Conservation (phyloP, 2,113 vertebrate genomes). For the Cephalophus harveyi region DNA sequence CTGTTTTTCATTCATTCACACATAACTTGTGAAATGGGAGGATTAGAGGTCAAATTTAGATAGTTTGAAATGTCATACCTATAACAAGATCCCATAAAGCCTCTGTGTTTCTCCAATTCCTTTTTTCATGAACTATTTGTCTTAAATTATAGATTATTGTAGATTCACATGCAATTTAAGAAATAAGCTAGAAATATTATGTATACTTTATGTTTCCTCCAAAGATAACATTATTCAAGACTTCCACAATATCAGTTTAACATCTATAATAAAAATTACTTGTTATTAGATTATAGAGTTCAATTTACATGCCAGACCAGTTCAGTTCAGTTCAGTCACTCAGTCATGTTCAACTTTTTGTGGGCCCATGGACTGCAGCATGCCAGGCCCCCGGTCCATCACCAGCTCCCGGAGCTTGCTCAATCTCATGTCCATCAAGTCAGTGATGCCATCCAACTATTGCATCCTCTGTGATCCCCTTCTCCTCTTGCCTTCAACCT, state of each 20-base stretch:
- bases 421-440: not conserved
- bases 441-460: not conserved
- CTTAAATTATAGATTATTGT: not conserved
- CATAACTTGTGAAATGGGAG: not conserved
- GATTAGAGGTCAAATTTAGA: not conserved
- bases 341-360: not conserved
- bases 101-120: not conserved
- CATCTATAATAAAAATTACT: not conserved
- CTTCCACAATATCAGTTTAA: not conserved
- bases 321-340: not conserved
- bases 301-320: not conserved
- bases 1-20: not conserved
- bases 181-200: not conserved
- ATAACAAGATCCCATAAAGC: not conserved
- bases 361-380: not conserved
- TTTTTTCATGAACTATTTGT: not conserved
- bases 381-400: not conserved
- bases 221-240: not conserved
- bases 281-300: not conserved
- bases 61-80: not conserved
- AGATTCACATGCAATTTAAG: not conserved
- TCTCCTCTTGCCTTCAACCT: not conserved
- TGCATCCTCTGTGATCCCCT: not conserved
- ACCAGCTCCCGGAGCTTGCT: not conserved
- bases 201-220: not conserved